Base-by-base conservation (phyloP, 2,113 vertebrate genomes). In the Anoplopoma fimbria region DNA sequence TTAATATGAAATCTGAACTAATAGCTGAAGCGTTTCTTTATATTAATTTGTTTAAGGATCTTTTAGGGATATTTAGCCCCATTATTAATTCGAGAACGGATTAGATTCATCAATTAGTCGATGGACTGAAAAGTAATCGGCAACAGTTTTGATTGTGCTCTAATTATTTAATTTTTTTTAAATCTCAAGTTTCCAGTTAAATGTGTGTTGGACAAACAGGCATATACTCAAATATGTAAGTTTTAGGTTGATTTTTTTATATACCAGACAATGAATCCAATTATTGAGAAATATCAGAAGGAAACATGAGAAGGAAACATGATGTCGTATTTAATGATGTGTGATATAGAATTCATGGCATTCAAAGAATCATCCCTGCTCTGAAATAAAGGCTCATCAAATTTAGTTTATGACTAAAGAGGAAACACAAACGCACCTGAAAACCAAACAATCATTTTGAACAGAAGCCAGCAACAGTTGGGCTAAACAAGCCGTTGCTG, bases 401-500 rank as follows among this genome's bases (percentile, higher is more conserved):
- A 81, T 42, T n/a, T 21, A 21, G 25, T 73, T 82, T 86, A 1
- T 67, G 42, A 79, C 45, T 45, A 9, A 5, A 64, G n/a, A 70
- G 1, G 31, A 69, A 76, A 85, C 23, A 27, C 31, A 65, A 53
- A 38, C 14, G 15, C 33, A n/a, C 17, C 17, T 5, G 58, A 67
- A 69, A 85, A 82, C 21, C 17, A 70, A 88, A 64, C n/a, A n/a
- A n/a, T n/a, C n/a, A n/a, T n/a, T n/a, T n/a, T n/a, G n/a, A n/a
- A n/a, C n/a, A n/a, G n/a, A n/a, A n/a, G n/a, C 38, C 55, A 75
- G 77, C 40, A 78, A 62, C 71, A 67, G 73, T 62, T 62, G 7
- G 42, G 80, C 36, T 72, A 38, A 87, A 88, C 63, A 70, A 81
- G 79, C 72, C 38, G 51, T 65, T 65, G 79, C 85, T 78, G 29